A percentile compares a stretch with the other conserved stretches of the same genome.
phyloP scores from a whole-genome alignment of 2,797 vertebrate species.

The Sardinella longiceps region DNA sequence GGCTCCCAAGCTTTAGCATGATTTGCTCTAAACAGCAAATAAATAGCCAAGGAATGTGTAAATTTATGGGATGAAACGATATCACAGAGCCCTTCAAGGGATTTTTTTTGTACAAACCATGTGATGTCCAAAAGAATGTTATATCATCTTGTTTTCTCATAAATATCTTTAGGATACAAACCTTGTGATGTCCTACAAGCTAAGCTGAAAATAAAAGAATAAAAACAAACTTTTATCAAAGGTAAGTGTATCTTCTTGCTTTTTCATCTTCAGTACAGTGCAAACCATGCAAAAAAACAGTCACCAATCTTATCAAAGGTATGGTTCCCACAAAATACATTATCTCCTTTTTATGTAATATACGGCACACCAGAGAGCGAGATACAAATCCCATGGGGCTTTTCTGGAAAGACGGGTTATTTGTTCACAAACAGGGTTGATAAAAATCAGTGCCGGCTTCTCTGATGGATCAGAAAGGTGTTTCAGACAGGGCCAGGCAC shows the following conservation, averaged over 20 bases:
- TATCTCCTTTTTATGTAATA: background rate
- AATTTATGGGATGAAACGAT: background rate
- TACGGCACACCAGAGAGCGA: background rate
- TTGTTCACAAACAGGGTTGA: conserved; percentile 65
- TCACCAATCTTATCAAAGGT: background rate
- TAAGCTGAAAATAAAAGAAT: too few species aligned
- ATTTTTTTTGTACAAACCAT: too few species aligned
- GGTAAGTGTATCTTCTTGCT: too few species aligned
- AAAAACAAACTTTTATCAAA: too few species aligned
- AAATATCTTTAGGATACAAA: too few species aligned
- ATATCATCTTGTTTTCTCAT: too few species aligned
- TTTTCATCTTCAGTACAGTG: too few species aligned
- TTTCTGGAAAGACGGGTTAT: conserved; percentile 50
- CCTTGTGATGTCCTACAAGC: too few species aligned
- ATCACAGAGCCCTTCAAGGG: background rate
- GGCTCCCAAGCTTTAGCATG: background rate
- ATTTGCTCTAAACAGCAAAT: background rate
- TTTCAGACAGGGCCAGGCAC: conserved; percentile 74
- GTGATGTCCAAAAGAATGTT: background rate
- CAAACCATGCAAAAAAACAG: background rate
- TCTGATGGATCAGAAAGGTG: conserved; percentile 50
- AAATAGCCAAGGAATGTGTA: background rate
- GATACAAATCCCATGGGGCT: background rate
- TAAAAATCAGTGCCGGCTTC: conserved; percentile 57
- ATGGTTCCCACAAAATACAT: background rate